These are phyloP conservation scores for Pristiophorus japonicus DNA, from an alignment of 2,113 vertebrate species.

Conservation along the genomic window DNA sequence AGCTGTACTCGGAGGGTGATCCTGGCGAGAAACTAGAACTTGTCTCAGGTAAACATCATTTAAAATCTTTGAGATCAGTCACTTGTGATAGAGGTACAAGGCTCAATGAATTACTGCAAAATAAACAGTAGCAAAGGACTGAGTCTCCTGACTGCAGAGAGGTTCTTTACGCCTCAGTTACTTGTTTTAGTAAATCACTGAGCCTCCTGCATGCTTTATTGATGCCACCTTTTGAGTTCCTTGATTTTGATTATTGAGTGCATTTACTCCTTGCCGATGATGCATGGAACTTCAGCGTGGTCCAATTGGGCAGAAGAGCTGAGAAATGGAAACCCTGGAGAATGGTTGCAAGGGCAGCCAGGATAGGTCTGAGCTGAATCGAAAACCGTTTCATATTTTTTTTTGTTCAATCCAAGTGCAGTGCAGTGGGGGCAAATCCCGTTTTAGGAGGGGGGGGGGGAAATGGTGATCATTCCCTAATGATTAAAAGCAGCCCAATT, in stretches of 20 bases:
- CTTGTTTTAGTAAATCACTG: not conserved
- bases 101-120: not conserved
- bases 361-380: not conserved
- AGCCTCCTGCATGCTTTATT: not conserved
- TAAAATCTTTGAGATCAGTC: not conserved
- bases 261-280: not conserved
- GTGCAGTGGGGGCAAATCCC: too few species aligned
- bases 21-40: conserved; percentile 96
- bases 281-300: too few species aligned
- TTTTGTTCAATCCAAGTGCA: not conserved
- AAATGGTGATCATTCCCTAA: not conserved
- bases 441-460: not conserved
- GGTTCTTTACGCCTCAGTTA: not conserved
- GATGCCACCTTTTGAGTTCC: not conserved
- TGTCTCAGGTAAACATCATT: conserved; percentile 71
- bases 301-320: not conserved
- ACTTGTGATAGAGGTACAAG: not conserved
- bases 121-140: not conserved
- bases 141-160: not conserved
- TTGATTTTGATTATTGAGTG: not conserved
- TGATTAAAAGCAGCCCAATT: not conserved
- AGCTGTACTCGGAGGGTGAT: conserved; percentile 95
- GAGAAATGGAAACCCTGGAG: not conserved
- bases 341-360: not conserved
- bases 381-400: not conserved